phyloP scores from a whole-genome alignment of 2,113 vertebrate species.

The Lanius collurio region DNA sequence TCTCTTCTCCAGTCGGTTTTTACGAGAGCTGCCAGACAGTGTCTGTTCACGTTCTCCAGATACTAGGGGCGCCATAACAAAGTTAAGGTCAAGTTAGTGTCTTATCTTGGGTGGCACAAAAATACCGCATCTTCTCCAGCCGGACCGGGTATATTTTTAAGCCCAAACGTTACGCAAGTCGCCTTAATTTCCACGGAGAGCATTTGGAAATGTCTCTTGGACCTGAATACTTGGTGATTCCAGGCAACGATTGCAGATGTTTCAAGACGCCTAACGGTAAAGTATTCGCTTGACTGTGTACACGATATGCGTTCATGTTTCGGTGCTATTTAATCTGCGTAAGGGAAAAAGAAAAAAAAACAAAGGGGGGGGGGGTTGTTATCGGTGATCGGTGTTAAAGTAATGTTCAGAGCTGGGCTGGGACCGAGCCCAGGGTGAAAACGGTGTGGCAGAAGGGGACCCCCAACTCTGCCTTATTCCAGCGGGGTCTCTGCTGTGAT shows the following conservation, averaged over 20 bases:
- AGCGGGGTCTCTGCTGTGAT: neutral
- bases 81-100: conserved; percentile 99
- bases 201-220: conserved; percentile 57
- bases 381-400: neutral
- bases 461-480: neutral
- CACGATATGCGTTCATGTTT: neutral
- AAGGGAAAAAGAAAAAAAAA: neutral
- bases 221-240: conserved; percentile 30
- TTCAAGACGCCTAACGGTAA: conserved; percentile 74
- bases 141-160: conserved; percentile 12
- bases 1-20: conserved; percentile 86
- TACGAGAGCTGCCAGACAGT: conserved; percentile 85
- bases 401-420: neutral
- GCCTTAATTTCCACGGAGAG: conserved; percentile 19
- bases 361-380: accelerated
- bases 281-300: conserved; percentile 26
- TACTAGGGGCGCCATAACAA: conserved; percentile 91
- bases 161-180: neutral
- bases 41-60: conserved; percentile 84
- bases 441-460: neutral
- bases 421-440: neutral
- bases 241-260: conserved; percentile 40
- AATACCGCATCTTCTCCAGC: conserved; percentile 68
- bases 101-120: conserved; percentile 82
- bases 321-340: neutral